Conservation (phyloP, 2,113 vertebrate genomes). For the Cyprinodon variegatus region DNA sequence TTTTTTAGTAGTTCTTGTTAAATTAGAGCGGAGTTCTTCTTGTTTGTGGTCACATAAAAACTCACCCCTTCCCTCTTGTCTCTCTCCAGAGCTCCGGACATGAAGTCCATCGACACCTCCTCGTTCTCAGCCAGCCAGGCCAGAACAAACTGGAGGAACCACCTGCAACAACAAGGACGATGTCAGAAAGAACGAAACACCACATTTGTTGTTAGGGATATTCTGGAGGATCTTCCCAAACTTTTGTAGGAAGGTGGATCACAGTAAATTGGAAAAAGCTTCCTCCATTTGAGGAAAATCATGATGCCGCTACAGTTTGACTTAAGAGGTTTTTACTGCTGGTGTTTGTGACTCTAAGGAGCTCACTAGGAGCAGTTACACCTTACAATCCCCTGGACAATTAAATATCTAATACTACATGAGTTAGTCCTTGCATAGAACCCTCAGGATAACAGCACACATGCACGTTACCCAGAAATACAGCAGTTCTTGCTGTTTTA, state of each 20-base stretch:
- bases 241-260: background rate
- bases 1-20: no score
- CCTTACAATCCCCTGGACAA: no score
- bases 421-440: no score
- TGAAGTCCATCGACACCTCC: conserved; percentile 95
- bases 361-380: no score
- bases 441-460: no score
- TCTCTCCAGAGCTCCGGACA: conserved; percentile 92
- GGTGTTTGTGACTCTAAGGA: no score
- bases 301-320: background rate
- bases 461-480: no score
- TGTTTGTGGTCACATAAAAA: conserved; percentile 10
- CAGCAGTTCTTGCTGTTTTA: no score
- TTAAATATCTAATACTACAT: no score
- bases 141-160: conserved; percentile 96
- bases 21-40: background rate
- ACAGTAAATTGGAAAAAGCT: background rate
- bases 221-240: background rate
- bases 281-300: background rate
- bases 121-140: conserved; percentile 97
- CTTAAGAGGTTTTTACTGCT: no score
- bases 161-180: conserved; percentile 74
- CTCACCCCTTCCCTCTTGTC: conserved; percentile 98
- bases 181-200: background rate
- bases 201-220: background rate